phyloP scores from a whole-genome alignment of 1,140 invertebrate species.

The Bombus waltoni region DNA sequence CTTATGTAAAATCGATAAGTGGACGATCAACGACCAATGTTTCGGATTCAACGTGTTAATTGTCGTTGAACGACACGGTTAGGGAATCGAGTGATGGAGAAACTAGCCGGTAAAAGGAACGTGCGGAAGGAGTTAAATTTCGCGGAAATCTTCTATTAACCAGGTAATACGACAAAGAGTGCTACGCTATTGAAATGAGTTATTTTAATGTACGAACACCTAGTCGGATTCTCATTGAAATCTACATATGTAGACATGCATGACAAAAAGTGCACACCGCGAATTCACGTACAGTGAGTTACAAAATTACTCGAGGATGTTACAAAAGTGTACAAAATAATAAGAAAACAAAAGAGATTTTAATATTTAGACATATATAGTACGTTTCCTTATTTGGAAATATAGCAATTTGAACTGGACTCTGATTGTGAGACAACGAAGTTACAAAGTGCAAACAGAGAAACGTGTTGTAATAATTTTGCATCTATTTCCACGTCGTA shows the following conservation, averaged over 20 bases:
- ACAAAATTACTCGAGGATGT: background rate
- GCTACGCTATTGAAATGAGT: background rate
- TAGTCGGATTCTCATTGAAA: background rate
- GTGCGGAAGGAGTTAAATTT: slow-evolving; percentile 51
- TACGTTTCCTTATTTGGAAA: too few species aligned
- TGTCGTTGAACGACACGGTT: background rate
- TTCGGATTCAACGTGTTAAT: slow-evolving; percentile 18
- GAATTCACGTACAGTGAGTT: background rate
- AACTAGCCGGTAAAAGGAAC: slow-evolving; percentile 17
- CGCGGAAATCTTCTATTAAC: slow-evolving; percentile 57
- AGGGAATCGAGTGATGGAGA: background rate
- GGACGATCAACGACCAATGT: slow-evolving; percentile 5
- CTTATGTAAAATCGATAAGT: slow-evolving; percentile 9
- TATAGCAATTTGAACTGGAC: too few species aligned
- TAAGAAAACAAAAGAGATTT: background rate
- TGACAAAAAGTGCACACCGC: background rate
- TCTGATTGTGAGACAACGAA: too few species aligned
- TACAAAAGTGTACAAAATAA: background rate
- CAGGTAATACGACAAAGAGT: slow-evolving; percentile 48
- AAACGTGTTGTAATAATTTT: background rate
- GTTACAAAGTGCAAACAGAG: background rate
- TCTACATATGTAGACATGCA: background rate
- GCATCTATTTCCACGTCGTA: background rate
- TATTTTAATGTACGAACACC: slow-evolving; percentile 13
- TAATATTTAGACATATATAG: background rate